Evolutionary conservation across 1,140 invertebrate genomes (phyloP).

Genomic region (Conus ventricosus): DNA sequence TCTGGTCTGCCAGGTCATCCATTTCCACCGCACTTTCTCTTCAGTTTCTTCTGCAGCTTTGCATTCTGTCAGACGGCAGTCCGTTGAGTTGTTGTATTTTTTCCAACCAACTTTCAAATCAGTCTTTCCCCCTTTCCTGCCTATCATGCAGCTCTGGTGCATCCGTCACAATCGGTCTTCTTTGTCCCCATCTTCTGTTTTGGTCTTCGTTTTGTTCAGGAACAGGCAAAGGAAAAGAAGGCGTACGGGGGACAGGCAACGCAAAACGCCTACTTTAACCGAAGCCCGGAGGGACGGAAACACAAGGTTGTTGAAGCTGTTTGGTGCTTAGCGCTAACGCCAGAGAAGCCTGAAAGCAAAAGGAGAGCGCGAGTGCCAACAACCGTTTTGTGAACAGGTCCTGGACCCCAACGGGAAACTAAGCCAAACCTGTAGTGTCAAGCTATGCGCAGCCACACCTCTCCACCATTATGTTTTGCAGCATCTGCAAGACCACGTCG

Average conservation of each 20-base stretch:
- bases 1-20: too few species aligned
- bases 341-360: conserved; percentile 2
- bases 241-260: not conserved
- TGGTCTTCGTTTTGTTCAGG: not conserved
- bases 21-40: too few species aligned
- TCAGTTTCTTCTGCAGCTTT: too few species aligned
- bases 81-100: too few species aligned
- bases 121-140: too few species aligned
- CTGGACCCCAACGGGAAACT: not conserved
- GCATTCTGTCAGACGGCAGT: too few species aligned
- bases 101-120: too few species aligned
- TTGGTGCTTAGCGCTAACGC: not conserved
- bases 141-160: too few species aligned
- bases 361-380: not conserved
- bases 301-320: not conserved
- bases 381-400: not conserved
- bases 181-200: not conserved
- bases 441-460: conserved; percentile 92
- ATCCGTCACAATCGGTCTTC: not conserved
- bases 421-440: not conserved
- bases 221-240: conserved; percentile 1
- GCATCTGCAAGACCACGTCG: conserved; percentile 93
- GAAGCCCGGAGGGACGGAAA: not conserved
- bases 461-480: conserved; percentile 97
- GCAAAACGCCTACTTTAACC: not conserved